Conservation (phyloP, 2,888 invertebrate species). For the Drosophila koepferae region DNA sequence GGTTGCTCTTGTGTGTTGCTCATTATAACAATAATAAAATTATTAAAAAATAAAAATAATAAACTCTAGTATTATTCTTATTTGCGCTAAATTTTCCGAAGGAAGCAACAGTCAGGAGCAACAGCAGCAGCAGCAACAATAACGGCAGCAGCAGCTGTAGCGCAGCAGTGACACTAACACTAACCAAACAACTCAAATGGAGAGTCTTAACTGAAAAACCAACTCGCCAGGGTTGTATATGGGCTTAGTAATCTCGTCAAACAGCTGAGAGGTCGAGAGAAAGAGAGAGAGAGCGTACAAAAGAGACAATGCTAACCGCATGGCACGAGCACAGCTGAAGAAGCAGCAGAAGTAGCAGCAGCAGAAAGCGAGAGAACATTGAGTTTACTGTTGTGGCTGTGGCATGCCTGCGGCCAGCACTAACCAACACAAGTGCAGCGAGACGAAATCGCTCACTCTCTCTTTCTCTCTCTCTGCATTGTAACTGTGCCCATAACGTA, state of each 20-base stretch:
- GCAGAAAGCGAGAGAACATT: not conserved
- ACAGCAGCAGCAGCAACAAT: slow-evolving; percentile 2
- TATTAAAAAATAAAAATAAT: not conserved
- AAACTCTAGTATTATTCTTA: not conserved
- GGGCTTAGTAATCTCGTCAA: not conserved
- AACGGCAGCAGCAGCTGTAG: not conserved
- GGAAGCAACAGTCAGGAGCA: slow-evolving; percentile 11
- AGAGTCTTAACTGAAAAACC: slow-evolving; percentile 20
- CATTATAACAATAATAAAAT: not conserved
- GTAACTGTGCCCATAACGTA: not conserved
- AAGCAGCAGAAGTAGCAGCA: too few species aligned
- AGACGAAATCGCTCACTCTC: not conserved
- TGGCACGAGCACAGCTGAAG: not conserved
- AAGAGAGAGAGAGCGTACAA: not conserved
- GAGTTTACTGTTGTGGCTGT: not conserved
- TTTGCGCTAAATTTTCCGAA: not conserved
- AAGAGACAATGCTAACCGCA: not conserved
- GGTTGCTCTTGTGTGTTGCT: not conserved
- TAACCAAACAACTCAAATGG: slow-evolving; percentile 15
- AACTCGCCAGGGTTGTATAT: slow-evolving; percentile 14
- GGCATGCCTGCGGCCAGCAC: too few species aligned
- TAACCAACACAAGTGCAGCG: not conserved
- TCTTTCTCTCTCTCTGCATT: not conserved
- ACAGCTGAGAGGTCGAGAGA: slow-evolving; percentile 7
- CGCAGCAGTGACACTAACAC: not conserved